phyloP scores from a whole-genome alignment of 2,797 vertebrate genomes.

The Chelonia mydas region DNA sequence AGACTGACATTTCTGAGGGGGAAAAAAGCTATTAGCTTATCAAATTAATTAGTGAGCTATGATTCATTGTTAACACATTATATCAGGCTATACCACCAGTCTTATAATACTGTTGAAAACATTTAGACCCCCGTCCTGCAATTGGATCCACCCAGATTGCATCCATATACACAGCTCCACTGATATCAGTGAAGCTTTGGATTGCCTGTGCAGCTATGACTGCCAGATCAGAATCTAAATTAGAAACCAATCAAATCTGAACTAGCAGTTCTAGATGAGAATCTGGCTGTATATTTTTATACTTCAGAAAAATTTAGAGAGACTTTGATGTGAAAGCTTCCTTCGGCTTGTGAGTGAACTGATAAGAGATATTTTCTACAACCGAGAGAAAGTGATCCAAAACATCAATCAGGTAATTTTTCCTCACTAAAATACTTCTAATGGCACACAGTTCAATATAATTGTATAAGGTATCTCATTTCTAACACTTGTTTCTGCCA shows the following conservation, averaged over 20 bases:
- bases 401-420: constrained; percentile 15
- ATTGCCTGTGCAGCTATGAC: neutral
- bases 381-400: neutral
- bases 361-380: neutral
- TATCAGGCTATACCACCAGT: constrained; percentile 45
- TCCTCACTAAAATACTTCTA: constrained; percentile 46
- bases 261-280: constrained; percentile 8
- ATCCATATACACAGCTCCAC: neutral
- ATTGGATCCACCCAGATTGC: neutral
- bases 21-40: constrained; percentile 16
- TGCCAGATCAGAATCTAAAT: constrained; percentile 12
- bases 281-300: constrained; percentile 31
- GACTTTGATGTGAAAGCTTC: constrained; percentile 9
- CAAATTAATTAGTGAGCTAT: constrained; percentile 23
- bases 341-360: constrained; percentile 41
- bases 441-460: constrained; percentile 45
- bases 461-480: constrained; percentile 24
- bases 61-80: constrained; percentile 58
- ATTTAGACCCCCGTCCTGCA: neutral
- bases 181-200: neutral
- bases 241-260: constrained; percentile 34
- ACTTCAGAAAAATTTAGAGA: neutral
- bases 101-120: constrained; percentile 16
- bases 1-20: constrained; percentile 56
- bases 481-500: constrained; percentile 11